Evolutionary conservation across 2,888 invertebrate species (phyloP).

Genomic region (Ennomos fuscantarius): DNA sequence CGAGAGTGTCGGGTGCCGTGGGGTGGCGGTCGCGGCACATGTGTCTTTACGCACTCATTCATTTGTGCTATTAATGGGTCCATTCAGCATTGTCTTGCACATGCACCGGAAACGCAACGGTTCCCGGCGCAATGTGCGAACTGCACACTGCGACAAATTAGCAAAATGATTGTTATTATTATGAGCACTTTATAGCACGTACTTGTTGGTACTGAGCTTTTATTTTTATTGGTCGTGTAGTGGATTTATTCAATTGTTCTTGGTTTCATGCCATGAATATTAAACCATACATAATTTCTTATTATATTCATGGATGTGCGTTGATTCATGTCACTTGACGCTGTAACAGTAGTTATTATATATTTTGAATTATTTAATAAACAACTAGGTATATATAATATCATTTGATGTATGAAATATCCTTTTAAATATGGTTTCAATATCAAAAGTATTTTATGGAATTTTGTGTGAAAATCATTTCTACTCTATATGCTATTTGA

Average conservation of each 20-base stretch:
- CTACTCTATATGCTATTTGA: neutral
- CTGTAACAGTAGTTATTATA: no score
- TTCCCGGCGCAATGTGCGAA: conserved; percentile 36
- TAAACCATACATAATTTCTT: neutral
- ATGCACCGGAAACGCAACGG: conserved; percentile 76
- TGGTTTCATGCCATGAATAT: neutral
- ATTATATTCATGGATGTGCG: no score
- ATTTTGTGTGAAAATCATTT: no score
- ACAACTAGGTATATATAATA: no score
- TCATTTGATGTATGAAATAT: no score
- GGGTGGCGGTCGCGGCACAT: conserved; percentile 69
- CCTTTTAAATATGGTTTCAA: no score
- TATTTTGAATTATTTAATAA: no score
- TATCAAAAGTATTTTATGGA: no score
- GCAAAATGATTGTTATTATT: conserved; percentile 59
- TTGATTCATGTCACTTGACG: no score
- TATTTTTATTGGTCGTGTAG: conserved; percentile 9
- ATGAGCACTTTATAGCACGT: conserved; percentile 22
- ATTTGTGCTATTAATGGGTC: conserved; percentile 80
- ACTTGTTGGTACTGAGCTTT: conserved; percentile 3
- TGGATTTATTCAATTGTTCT: conserved; percentile 7
- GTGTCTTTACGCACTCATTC: conserved; percentile 79
- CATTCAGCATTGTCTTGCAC: conserved; percentile 82
- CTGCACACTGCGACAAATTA: conserved; percentile 66
- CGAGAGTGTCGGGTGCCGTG: conserved; percentile 46